These are phyloP conservation scores for Clarias gariepinus DNA, from an alignment of 2,113 vertebrate species.

Conservation along the genomic window DNA sequence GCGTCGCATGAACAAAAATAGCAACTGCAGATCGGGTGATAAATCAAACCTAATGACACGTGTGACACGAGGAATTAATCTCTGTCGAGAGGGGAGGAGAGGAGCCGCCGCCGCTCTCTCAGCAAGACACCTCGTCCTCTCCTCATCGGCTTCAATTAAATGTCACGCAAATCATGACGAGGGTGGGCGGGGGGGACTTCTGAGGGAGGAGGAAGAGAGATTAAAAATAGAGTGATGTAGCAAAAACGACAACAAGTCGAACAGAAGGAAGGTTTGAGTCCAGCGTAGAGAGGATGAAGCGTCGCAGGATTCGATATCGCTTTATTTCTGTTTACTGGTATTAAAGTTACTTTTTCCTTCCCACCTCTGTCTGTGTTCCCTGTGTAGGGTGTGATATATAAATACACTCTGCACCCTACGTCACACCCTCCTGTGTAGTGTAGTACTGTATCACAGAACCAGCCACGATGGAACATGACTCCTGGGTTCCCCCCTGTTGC, in stretches of 20 bases:
- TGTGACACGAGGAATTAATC: background rate
- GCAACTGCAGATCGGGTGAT: slow-evolving; percentile 16
- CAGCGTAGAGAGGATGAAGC: background rate
- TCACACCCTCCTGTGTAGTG: background rate
- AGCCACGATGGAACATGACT: background rate
- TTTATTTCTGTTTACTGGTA: background rate
- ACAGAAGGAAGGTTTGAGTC: background rate
- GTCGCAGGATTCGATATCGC: background rate
- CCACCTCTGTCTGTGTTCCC: background rate
- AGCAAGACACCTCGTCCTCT: background rate
- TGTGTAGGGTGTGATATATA: background rate
- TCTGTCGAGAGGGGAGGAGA: background rate
- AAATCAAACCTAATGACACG: slow-evolving; percentile 26
- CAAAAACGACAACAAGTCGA: background rate
- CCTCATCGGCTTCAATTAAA: background rate
- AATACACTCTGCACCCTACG: background rate
- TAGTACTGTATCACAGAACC: background rate
- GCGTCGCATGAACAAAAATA: background rate
- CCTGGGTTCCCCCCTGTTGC: no score
- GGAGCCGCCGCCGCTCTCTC: background rate
- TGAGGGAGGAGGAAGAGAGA: background rate
- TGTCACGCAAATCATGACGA: background rate
- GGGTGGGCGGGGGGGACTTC: background rate
- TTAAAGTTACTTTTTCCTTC: background rate
- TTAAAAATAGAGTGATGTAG: background rate